phyloP scores from a whole-genome alignment of 2,113 vertebrate genomes.

The Columba janthina region DNA sequence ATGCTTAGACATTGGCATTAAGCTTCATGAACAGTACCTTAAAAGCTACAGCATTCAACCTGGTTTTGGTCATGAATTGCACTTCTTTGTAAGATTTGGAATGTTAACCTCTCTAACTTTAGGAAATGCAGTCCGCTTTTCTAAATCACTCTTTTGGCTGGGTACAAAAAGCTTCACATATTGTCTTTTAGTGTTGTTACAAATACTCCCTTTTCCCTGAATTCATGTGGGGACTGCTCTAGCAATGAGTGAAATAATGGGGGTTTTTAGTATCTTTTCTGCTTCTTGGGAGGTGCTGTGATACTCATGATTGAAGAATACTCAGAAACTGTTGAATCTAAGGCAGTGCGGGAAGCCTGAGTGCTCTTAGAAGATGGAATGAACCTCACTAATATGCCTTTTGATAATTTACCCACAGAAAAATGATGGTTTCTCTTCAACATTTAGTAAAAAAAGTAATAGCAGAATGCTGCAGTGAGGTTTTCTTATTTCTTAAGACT shows the following conservation, averaged over 20 bases:
- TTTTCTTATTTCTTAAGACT: neutral
- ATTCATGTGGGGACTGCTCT: neutral
- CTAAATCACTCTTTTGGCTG: neutral
- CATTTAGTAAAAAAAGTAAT: neutral
- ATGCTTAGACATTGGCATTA: neutral
- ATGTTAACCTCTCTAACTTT: neutral
- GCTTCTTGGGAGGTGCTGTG: accelerated
- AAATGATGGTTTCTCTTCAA: neutral
- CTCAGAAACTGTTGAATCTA: neutral
- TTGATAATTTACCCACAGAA: neutral
- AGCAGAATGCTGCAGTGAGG: neutral
- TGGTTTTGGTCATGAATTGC: neutral
- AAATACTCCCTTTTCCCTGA: neutral
- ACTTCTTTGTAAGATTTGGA: neutral
- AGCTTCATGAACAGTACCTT: accelerated
- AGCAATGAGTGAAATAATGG: neutral
- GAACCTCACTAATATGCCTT: neutral
- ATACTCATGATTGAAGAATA: neutral
- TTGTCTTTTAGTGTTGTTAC: neutral
- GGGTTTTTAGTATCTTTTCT: neutral
- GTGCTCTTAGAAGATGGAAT: neutral
- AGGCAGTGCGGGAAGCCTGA: neutral
- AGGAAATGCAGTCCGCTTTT: neutral
- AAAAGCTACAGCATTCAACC: neutral
- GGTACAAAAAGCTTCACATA: neutral